Percentiles rank a stretch among this genome's conserved stretches.
These are phyloP conservation scores for Leptogaster cylindrica DNA, from an alignment of 2,888 invertebrate genomes.

Conservation along the genomic window DNA sequence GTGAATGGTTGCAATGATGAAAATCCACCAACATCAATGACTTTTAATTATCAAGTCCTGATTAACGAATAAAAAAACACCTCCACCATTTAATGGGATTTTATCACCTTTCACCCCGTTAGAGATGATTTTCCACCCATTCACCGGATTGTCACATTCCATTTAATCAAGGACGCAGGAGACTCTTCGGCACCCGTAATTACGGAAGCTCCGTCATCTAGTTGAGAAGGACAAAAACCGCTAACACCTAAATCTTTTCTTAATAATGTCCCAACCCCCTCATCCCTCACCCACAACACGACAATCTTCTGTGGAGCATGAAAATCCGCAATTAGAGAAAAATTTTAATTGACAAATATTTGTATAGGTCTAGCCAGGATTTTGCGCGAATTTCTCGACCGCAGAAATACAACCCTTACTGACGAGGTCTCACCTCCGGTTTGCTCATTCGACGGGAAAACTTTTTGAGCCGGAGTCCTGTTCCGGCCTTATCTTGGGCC, in stretches of 20 bases:
- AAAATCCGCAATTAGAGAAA: conserved; percentile 47
- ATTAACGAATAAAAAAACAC: conserved; percentile 30
- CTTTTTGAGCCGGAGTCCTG: conserved; percentile 17
- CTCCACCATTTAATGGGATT: conserved; percentile 3
- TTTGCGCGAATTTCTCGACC: conserved; percentile 23
- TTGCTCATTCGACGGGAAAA: conserved; percentile 22
- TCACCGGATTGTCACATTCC: conserved; percentile 37
- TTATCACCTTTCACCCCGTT: conserved; percentile 18
- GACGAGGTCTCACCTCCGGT: conserved; percentile 11
- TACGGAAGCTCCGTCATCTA: conserved; percentile 16
- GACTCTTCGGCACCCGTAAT: conserved; percentile 25
- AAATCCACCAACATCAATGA: neutral
- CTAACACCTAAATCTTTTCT: conserved; percentile 39
- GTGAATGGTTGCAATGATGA: too few species aligned
- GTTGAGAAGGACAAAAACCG: conserved; percentile 35
- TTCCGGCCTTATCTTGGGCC: conserved; percentile 20
- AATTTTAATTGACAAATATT: conserved; percentile 46
- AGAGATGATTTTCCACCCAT: conserved; percentile 17
- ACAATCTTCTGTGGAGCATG: neutral
- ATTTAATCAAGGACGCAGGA: conserved; percentile 30
- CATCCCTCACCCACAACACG: too few species aligned
- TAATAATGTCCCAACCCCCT: conserved; percentile 11
- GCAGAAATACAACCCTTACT: neutral
- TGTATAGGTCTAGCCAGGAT: conserved; percentile 40
- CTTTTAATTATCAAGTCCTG: conserved; percentile 28